A percentile compares a stretch with the other conserved stretches of the same genome.
These are phyloP conservation scores for Himalopsyche kuldschensis DNA, from an alignment of 2,888 invertebrate genomes.

Conservation along the genomic window DNA sequence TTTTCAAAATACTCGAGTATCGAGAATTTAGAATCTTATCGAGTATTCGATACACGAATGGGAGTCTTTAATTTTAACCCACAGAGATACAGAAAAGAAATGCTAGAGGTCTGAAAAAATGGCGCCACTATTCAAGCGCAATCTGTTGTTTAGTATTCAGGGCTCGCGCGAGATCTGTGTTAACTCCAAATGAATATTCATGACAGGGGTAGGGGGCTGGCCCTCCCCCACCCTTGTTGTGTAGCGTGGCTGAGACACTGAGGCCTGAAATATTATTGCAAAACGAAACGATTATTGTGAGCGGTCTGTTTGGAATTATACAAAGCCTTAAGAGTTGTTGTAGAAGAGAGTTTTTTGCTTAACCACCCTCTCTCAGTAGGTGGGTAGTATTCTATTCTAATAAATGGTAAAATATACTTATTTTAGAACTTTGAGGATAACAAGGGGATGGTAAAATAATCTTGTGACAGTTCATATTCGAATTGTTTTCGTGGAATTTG, in stretches of 20 bases:
- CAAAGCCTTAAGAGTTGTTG: neutral
- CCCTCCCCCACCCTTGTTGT: neutral
- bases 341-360: too few species aligned
- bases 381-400: too few species aligned
- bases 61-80: too few species aligned
- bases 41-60: too few species aligned
- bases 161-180: constrained; percentile 26
- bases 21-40: too few species aligned
- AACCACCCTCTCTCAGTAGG: too few species aligned
- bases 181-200: constrained; percentile 30
- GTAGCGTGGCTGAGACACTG: neutral
- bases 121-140: constrained; percentile 13
- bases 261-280: neutral
- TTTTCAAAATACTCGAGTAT: too few species aligned
- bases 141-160: constrained; percentile 30
- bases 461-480: too few species aligned
- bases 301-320: neutral
- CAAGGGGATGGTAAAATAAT: too few species aligned
- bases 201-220: neutral
- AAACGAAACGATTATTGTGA: neutral
- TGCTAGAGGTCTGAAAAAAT: neutral
- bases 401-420: too few species aligned
- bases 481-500: too few species aligned
- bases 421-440: too few species aligned
- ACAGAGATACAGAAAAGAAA: neutral